Conservation (phyloP, 1,140 invertebrate genomes). For the Drosophila ambigua region DNA sequence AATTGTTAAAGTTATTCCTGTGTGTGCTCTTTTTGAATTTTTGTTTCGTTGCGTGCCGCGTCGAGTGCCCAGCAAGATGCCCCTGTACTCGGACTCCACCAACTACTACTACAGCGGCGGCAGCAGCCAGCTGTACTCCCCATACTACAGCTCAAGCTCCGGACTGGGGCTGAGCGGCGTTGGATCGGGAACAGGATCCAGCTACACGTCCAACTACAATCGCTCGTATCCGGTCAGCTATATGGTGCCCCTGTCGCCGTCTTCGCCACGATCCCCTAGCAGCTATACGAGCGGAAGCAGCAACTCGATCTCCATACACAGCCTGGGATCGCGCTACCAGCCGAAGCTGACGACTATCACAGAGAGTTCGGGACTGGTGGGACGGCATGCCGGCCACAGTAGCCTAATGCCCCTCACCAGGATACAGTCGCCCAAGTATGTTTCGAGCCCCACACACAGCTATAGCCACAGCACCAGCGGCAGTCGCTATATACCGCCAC, state of each 20-base stretch:
- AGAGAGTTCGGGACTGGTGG: slow-evolving; percentile 84
- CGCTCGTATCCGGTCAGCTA: slow-evolving; percentile 69
- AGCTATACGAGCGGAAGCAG: slow-evolving; percentile 48
- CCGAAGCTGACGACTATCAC: slow-evolving; percentile 90
- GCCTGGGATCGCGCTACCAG: slow-evolving; percentile 85
- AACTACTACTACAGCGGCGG: slow-evolving; percentile 83
- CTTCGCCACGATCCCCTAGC: slow-evolving; percentile 51
- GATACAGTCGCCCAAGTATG: slow-evolving; percentile 84
- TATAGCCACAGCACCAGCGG: slow-evolving; percentile 56
- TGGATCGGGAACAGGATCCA: slow-evolving; percentile 31
- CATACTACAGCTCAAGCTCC: slow-evolving; percentile 85
- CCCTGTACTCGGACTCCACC: slow-evolving; percentile 75
- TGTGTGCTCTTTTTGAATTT: slow-evolving; percentile 19
- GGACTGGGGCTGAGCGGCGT: slow-evolving; percentile 30
- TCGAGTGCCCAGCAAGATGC: slow-evolving; percentile 56
- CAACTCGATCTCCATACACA: slow-evolving; percentile 60
- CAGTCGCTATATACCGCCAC: slow-evolving; percentile 84
- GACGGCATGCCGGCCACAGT: slow-evolving; percentile 58
- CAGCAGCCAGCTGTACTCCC: slow-evolving; percentile 84
- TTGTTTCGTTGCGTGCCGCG: slow-evolving; percentile 1
- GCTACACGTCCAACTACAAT: slow-evolving; percentile 74
- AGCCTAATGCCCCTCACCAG: slow-evolving; percentile 80
- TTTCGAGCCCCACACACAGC: slow-evolving; percentile 24
- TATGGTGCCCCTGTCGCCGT: slow-evolving; percentile 65
- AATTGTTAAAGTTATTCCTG: too few relatives aligned